These are phyloP conservation scores for Heterocephalus glaber DNA, from an alignment of 2,113 vertebrate genomes.

Conservation along the genomic window DNA sequence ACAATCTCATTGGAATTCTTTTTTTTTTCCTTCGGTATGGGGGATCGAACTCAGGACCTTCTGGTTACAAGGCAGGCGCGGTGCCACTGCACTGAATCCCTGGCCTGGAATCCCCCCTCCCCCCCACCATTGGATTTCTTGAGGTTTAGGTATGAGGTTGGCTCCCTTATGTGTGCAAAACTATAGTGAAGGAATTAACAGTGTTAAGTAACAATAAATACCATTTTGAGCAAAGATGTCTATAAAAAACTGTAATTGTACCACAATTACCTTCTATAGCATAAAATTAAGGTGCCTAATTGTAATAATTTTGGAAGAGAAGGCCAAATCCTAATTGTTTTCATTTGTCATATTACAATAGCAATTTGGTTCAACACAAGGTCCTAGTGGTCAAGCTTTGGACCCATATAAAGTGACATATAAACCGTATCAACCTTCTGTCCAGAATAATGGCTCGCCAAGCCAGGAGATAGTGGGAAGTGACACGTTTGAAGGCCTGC, in stretches of 20 bases:
- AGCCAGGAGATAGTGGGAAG: slow-evolving; percentile 78
- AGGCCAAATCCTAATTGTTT: slow-evolving; percentile 64
- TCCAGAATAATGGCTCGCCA: slow-evolving; percentile 83
- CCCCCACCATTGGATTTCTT: neutral
- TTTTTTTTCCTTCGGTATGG: too few species aligned
- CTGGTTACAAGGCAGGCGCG: too few species aligned
- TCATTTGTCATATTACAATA: slow-evolving; percentile 69
- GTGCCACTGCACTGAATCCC: too few species aligned
- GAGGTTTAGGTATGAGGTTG: slow-evolving; percentile 25
- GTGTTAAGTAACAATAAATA: neutral
- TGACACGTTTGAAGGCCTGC: slow-evolving; percentile 89
- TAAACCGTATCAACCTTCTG: slow-evolving; percentile 89
- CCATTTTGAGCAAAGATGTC: slow-evolving; percentile 19
- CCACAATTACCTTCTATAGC: neutral
- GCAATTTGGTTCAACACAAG: slow-evolving; percentile 84
- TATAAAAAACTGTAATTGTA: neutral
- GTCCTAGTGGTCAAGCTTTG: slow-evolving; percentile 72
- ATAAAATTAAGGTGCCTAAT: neutral
- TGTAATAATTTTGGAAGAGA: slow-evolving; percentile 60
- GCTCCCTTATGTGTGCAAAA: neutral
- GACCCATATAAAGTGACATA: slow-evolving; percentile 90
- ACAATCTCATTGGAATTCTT: neutral
- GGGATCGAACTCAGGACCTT: too few species aligned
- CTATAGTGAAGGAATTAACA: neutral
- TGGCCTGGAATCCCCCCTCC: too few species aligned